Base-by-base conservation (phyloP, 1,140 invertebrate genomes). In the Formica exsecta region DNA sequence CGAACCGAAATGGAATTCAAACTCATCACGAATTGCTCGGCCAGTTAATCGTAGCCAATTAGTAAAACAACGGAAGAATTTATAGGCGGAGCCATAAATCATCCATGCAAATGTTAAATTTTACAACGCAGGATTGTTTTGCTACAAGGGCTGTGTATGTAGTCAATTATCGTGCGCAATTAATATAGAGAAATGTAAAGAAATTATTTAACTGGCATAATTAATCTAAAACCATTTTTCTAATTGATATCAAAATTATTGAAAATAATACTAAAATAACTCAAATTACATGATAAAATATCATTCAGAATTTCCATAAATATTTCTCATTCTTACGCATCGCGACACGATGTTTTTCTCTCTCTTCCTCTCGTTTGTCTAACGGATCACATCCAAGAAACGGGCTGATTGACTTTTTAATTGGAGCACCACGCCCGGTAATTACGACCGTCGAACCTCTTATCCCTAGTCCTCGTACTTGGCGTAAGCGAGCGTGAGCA, bases 341-440 rank as follows among this genome's bases (percentile, higher is more conserved):
- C 81, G 48, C 48, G 32, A 8, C 2, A 51, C 11, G 65, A 62
- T 19, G 8, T 19, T 65, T 11, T 51, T 38, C 9, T 48, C 29
- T 13, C 22, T 79, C 38, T 29, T 44, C 19, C 59, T 61, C 61
- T 61, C 54, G 51, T 90, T 66, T 59, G 29, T 38, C 61, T 74
- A 71, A 70, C 64, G 71, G 65, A 87, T 77, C 65, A 36, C 32
- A 29, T 57, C 41, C 84, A 22, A 85, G 86, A 75, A 89, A 83
- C 71, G 80, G 80, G 91, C 88, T 93, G 93, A 93, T 93, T 93
- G 92, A 93, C 92, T 93, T 93, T 93, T 93, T 93, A 93, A 93
- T 93, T 93, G 91, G 92, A 92, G 91, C 87, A 87, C 86, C 87
- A 76, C 75, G 88, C 61, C 86, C 86, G 79, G 84, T 88, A 92